Evolutionary conservation across 2,888 invertebrate genomes (phyloP).

Genomic region (Apamea epomidion): DNA sequence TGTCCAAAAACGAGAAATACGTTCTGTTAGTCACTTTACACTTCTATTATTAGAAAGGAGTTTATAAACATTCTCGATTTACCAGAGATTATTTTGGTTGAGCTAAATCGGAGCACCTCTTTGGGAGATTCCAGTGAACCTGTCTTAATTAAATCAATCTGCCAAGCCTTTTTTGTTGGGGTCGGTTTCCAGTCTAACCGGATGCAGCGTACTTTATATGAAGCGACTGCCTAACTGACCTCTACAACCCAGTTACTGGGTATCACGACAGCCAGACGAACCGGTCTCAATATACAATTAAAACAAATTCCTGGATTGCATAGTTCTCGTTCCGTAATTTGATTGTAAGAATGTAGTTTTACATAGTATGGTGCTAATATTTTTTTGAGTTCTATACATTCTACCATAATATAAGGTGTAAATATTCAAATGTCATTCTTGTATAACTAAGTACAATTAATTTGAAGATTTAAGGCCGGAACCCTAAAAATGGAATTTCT

Average conservation of each 20-base stretch:
- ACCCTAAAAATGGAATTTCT: not conserved
- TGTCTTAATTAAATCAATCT: not conserved
- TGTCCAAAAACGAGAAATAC: slow-evolving; percentile 48
- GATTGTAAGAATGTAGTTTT: too few relatives aligned
- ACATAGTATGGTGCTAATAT: too few relatives aligned
- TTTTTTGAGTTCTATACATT: too few relatives aligned
- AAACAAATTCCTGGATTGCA: not conserved
- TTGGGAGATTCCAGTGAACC: not conserved
- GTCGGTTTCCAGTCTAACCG: not conserved
- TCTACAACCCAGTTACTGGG: not conserved
- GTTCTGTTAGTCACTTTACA: slow-evolving; percentile 33
- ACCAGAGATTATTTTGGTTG: not conserved
- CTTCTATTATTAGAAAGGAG: slow-evolving; percentile 35
- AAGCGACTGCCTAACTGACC: not conserved
- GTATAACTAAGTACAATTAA: too few relatives aligned
- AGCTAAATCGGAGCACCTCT: not conserved
- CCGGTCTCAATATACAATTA: not conserved
- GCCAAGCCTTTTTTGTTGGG: not conserved
- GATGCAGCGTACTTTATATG: not conserved
- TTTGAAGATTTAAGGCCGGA: too few relatives aligned
- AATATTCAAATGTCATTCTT: too few relatives aligned
- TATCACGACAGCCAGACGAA: not conserved
- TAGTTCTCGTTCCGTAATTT: not conserved
- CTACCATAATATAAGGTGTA: too few relatives aligned
- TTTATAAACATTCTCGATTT: slow-evolving; percentile 31